phyloP scores from a whole-genome alignment of 1,140 invertebrate genomes.

The Bilobella aurantiaca region DNA sequence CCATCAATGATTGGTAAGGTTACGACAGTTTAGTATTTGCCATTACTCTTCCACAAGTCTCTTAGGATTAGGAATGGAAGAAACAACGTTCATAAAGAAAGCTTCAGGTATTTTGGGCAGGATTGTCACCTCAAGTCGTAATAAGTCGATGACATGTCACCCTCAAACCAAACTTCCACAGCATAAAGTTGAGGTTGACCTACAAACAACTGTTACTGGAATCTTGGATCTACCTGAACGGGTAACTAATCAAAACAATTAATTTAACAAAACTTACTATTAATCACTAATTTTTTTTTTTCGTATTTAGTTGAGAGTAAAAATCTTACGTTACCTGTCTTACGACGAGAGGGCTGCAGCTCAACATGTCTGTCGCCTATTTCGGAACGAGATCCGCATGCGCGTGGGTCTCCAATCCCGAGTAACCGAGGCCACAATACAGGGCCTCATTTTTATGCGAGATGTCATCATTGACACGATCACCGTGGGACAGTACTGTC shows the following conservation, averaged over 20 bases:
- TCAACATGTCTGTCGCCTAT: slow-evolving; percentile 21
- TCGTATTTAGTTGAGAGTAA: slow-evolving; percentile 18
- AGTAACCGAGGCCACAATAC: slow-evolving; percentile 6
- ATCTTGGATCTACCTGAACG: neutral
- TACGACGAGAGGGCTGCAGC: slow-evolving; percentile 9
- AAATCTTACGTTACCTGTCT: slow-evolving; percentile 21
- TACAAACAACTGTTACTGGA: neutral
- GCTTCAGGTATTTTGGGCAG: too few relatives aligned
- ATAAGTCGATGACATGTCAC: too few relatives aligned
- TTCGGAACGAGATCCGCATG: slow-evolving; percentile 25
- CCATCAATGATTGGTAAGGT: too few relatives aligned
- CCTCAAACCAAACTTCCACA: too few relatives aligned
- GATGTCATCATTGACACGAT: slow-evolving; percentile 22
- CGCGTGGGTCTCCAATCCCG: slow-evolving; percentile 14
- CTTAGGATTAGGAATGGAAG: too few relatives aligned
- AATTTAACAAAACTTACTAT: neutral
- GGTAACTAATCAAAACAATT: neutral
- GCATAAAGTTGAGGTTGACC: too few relatives aligned
- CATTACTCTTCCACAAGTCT: neutral
- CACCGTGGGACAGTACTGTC: slow-evolving; percentile 9
- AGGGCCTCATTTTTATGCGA: slow-evolving; percentile 17
- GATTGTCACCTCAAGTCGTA: too few relatives aligned
- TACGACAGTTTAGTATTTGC: neutral
- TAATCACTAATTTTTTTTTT: too few relatives aligned
- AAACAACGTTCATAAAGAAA: too few relatives aligned